Conservation (phyloP, 2,888 invertebrate genomes). For the Muscina levida region DNA sequence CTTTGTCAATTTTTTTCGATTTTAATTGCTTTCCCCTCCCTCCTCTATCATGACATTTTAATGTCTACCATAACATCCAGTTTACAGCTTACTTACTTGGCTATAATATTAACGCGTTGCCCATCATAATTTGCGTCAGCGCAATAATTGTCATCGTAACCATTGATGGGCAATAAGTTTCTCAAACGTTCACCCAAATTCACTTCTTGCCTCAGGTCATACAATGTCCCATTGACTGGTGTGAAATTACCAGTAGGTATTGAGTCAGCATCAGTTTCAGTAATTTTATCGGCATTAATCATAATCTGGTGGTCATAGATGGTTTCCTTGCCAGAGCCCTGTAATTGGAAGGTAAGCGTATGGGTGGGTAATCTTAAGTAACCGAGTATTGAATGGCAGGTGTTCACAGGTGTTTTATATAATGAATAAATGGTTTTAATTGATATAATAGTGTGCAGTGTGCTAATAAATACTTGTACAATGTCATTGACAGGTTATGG, state of each 20-base stretch:
- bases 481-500: no score
- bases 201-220: slow-evolving; percentile 87
- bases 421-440: background rate
- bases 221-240: slow-evolving; percentile 85
- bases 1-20: no score
- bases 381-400: background rate
- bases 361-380: no score
- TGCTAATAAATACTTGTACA: no score
- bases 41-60: background rate
- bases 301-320: slow-evolving; percentile 86
- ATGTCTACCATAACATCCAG: background rate
- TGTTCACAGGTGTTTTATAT: background rate
- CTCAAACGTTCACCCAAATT: slow-evolving; percentile 85
- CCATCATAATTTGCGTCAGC: slow-evolving; percentile 86
- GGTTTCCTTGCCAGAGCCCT: slow-evolving; percentile 84
- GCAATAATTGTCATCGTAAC: slow-evolving; percentile 92
- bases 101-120: slow-evolving; percentile 81
- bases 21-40: no score
- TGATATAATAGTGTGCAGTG: no score
- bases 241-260: slow-evolving; percentile 87
- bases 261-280: slow-evolving; percentile 85
- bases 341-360: slow-evolving; percentile 52
- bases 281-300: slow-evolving; percentile 89
- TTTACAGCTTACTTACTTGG: slow-evolving; percentile 80
- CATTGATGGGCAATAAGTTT: slow-evolving; percentile 84